phyloP scores from a whole-genome alignment of 2,888 invertebrate species.

The Eurois occulta region DNA sequence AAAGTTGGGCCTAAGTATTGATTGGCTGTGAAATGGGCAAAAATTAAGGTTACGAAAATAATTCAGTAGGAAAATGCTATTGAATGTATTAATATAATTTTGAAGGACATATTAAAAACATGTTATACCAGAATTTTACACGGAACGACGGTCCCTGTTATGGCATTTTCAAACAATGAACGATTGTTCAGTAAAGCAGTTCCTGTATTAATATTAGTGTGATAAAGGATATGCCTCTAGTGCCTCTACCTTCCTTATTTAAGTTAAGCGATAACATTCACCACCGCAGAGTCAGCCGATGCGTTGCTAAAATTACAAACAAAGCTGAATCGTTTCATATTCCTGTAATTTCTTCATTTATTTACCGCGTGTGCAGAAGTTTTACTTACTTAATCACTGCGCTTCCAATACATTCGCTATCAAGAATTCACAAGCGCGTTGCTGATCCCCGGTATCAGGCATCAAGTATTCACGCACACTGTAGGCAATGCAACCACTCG shows the following conservation, averaged over 20 bases:
- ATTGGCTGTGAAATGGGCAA: slow-evolving; percentile 43
- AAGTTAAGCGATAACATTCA: too few species aligned
- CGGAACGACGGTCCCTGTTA: background rate
- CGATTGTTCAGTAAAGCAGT: background rate
- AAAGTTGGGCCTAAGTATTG: slow-evolving; percentile 60
- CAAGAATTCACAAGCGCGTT: slow-evolving; percentile 46
- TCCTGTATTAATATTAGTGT: background rate
- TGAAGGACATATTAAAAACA: background rate
- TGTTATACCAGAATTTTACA: background rate
- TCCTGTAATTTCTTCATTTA: slow-evolving; percentile 15
- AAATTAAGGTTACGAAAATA: slow-evolving; percentile 31
- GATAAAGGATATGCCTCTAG: background rate
- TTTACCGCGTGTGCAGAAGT: background rate
- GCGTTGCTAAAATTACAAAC: slow-evolving; percentile 1
- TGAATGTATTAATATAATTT: background rate
- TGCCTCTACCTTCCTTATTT: background rate
- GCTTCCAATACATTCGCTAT: slow-evolving; percentile 37
- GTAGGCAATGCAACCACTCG: slow-evolving; percentile 41
- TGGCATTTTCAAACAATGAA: background rate
- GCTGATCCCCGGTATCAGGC: slow-evolving; percentile 25
- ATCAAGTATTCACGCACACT: slow-evolving; percentile 48
- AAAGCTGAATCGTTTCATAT: background rate
- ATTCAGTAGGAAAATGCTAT: background rate
- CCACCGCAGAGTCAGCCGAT: background rate
- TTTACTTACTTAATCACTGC: slow-evolving; percentile 39